Conservation (phyloP, 2,113 vertebrate species). For the Stictonetta naevosa region DNA sequence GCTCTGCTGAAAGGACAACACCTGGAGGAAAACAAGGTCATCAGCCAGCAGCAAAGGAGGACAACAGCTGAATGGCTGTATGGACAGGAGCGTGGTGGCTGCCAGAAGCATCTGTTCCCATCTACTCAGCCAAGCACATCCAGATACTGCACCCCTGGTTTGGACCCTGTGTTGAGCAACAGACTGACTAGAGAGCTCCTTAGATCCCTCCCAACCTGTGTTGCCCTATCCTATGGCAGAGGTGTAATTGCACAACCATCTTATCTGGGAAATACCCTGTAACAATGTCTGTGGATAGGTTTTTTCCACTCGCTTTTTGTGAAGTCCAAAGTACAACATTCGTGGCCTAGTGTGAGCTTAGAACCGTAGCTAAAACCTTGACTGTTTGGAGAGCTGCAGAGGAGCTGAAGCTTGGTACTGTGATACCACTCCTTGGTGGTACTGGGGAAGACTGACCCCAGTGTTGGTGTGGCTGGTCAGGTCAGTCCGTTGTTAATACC, state of each 20-base stretch:
- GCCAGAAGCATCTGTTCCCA: neutral
- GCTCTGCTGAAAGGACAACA: neutral
- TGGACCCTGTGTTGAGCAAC: too few relatives aligned
- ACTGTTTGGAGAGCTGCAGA: neutral
- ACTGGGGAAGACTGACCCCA: neutral
- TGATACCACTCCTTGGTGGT: fast-evolving
- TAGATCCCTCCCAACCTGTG: neutral
- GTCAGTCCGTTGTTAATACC: neutral
- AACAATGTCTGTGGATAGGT: fast-evolving
- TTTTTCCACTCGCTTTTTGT: neutral
- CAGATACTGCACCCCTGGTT: neutral
- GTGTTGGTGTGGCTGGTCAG: neutral
- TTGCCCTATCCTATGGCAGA: neutral
- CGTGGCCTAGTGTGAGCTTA: neutral
- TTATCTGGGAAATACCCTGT: neutral
- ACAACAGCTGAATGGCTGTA: neutral
- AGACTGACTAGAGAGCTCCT: neutral
- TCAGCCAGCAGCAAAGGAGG: neutral
- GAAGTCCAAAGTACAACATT: neutral
- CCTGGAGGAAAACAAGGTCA: neutral
- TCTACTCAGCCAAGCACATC: fast-evolving
- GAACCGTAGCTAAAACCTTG: neutral
- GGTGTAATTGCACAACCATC: neutral
- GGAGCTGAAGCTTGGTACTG: neutral
- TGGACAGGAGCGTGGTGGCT: fast-evolving